Evolutionary conservation across 2,797 vertebrate species (phyloP).

Genomic region (Ptychadena robeensis): DNA sequence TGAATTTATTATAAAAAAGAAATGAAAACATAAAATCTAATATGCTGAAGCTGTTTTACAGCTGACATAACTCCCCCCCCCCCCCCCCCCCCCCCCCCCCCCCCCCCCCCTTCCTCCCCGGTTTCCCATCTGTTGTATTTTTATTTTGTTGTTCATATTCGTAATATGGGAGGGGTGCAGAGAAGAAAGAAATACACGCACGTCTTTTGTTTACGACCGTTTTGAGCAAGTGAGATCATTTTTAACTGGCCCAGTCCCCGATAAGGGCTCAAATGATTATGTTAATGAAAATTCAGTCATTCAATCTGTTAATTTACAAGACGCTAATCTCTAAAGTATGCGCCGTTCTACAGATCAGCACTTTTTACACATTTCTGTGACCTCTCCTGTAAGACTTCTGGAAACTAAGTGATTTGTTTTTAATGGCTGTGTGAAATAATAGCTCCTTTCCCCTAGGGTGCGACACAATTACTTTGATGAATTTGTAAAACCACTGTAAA

Average conservation of each 20-base stretch:
- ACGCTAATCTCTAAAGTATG: slow-evolving; percentile 8
- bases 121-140: slow-evolving; percentile 32
- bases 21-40: slow-evolving; percentile 18
- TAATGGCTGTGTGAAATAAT: not conserved
- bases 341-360: not conserved
- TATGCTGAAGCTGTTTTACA: slow-evolving; percentile 17
- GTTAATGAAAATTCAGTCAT: not conserved
- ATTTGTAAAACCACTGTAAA: too few species aligned
- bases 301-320: slow-evolving; percentile 18
- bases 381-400: not conserved
- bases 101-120: not conserved
- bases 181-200: not conserved
- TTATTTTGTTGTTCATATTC: slow-evolving; percentile 37
- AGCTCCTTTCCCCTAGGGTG: not conserved
- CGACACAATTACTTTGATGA: not conserved
- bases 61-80: slow-evolving; percentile 1
- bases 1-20: slow-evolving; percentile 22
- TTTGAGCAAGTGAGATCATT: slow-evolving; percentile 40
- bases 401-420: not conserved
- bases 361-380: not conserved
- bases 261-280: not conserved
- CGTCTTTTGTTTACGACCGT: slow-evolving; percentile 14
- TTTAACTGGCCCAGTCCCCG: not conserved
- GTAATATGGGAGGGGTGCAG: slow-evolving; percentile 21
- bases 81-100: too few species aligned